phyloP scores from a whole-genome alignment of 2,797 vertebrate species.

The Notolepis coatsorum region DNA sequence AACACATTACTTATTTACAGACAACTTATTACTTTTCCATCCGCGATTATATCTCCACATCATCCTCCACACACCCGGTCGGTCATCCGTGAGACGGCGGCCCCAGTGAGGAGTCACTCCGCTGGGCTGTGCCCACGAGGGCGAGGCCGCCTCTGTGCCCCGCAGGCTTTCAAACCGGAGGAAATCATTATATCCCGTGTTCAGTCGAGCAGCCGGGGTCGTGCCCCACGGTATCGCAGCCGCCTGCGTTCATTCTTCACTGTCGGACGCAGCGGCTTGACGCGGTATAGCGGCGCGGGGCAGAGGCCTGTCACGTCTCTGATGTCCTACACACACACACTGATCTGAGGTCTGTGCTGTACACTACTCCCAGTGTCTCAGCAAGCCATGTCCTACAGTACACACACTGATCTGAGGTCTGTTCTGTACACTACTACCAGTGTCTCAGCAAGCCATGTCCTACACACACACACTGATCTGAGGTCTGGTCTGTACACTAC shows the following conservation, averaged over 20 bases:
- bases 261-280: background rate
- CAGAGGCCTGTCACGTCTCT: too few relatives aligned
- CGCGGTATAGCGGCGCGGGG: too few relatives aligned
- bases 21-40: background rate
- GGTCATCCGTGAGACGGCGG: conserved; percentile 31
- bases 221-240: conserved; percentile 24
- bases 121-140: conserved; percentile 31
- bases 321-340: too few relatives aligned
- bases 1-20: background rate
- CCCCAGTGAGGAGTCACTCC: conserved; percentile 51
- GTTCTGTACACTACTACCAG: too few relatives aligned
- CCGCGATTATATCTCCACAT: conserved; percentile 19
- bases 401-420: too few relatives aligned
- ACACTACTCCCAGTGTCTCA: too few relatives aligned
- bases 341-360: too few relatives aligned
- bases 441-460: too few relatives aligned
- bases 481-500: too few relatives aligned
- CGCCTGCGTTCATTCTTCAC: conserved; percentile 9
- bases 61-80: conserved; percentile 32
- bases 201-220: conserved; percentile 48
- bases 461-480: too few relatives aligned
- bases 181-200: conserved; percentile 45
- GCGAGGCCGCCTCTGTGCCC: conserved; percentile 25
- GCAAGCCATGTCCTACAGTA: too few relatives aligned
- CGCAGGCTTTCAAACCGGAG: conserved; percentile 56